Evolutionary conservation across 1,140 invertebrate species (phyloP), one percentile per base, ranked within the genome.

Genomic region (Mylabris phalerata): DNA sequence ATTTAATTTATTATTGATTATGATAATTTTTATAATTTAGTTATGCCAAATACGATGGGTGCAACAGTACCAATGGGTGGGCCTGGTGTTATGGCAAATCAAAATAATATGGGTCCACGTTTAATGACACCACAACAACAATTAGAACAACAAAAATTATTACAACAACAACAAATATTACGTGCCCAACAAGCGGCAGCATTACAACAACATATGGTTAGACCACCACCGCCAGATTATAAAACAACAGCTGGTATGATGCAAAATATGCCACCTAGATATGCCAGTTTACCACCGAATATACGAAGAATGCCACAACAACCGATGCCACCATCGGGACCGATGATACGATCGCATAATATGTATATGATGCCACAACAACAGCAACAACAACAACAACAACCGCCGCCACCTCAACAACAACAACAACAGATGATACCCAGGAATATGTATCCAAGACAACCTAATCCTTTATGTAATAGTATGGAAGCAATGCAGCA

Each of bases 191-290:
- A 69, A 42, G 26, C 38, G 27, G 9, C 54, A 32, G 26, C 65
- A 64, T 38, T 55, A 39, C 63, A 64, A 44, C 58, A 57, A 42
- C 67, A 72, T 48, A 67, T 67, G 60, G 67, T 68, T 3, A 5
- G 86, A 46, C 86, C 86, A 10, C 87, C 87, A 19, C 87, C 86
- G 26, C 87, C 86, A 2, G 86, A 89, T 70, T 88, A 89, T 73
- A 89, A 88, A 75, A 80, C 84, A 3, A 78, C 78, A 75, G 60
- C 83, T 78, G 71, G 78, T 61, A 81, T 84, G 76, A 82, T 81
- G 79, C 82, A 81, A 65, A 71, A 71, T 49, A 80, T 77, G 77
- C 75, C 51, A 64, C 77, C 69, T 0, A 50, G 73, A 43, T 73
- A 69, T 59, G 60, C 73, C 13, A 49, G 59, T 9, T 72, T 72